A percentile compares a stretch with the other conserved stretches of the same genome.
These are phyloP conservation scores for Cylindroiulus punctatus DNA, from an alignment of 2,888 invertebrate species.

Conservation along the genomic window DNA sequence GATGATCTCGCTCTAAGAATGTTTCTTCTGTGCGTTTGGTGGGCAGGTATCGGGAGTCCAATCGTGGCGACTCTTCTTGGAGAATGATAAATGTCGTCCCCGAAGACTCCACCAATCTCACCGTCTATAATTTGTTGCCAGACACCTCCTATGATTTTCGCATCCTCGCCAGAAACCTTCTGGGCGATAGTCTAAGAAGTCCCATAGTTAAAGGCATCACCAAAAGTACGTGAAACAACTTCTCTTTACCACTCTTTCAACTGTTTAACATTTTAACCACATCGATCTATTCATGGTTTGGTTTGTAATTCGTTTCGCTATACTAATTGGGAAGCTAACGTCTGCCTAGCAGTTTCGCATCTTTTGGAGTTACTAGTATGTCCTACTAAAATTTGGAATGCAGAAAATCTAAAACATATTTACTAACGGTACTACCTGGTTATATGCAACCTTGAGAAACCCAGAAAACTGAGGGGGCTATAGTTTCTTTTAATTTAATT, in stretches of 20 bases:
- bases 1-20: background rate
- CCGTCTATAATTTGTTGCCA: constrained; percentile 88
- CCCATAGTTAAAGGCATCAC: constrained; percentile 90
- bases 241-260: constrained; percentile 19
- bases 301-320: background rate
- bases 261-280: constrained; percentile 7
- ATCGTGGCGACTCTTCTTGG: constrained; percentile 81
- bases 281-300: background rate
- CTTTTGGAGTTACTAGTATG: too few species aligned
- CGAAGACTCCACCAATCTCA: constrained; percentile 88
- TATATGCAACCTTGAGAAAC: too few species aligned
- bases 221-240: constrained; percentile 74
- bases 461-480: too few species aligned
- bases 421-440: too few species aligned
- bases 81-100: constrained; percentile 92
- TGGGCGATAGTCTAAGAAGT: constrained; percentile 96
- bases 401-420: too few species aligned
- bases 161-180: constrained; percentile 92
- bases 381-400: too few species aligned
- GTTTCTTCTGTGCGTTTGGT: constrained; percentile 53
- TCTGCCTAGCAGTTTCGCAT: background rate
- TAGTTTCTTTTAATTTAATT: too few species aligned
- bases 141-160: constrained; percentile 95
- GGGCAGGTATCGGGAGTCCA: constrained; percentile 81
- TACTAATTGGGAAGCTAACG: background rate